These are phyloP conservation scores for Addax nasomaculatus DNA, from an alignment of 2,113 vertebrate species.

Conservation along the genomic window DNA sequence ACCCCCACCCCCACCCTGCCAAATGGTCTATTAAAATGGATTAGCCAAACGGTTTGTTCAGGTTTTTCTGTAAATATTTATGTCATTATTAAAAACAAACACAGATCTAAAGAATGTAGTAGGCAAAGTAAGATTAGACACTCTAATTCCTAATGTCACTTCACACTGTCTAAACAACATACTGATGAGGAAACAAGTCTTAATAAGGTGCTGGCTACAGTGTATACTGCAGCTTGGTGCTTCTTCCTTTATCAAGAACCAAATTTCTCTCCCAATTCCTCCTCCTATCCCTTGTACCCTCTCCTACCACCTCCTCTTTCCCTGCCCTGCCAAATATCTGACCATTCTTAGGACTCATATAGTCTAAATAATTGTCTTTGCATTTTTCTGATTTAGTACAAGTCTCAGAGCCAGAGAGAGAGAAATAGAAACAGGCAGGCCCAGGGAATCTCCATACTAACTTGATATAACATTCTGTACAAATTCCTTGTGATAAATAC, in stretches of 20 bases:
- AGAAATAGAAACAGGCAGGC: neutral
- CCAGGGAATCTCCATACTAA: neutral
- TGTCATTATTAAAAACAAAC: neutral
- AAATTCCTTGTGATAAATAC: neutral
- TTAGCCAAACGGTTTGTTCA: neutral
- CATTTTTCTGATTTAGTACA: neutral
- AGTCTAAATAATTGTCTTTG: slow-evolving; percentile 5
- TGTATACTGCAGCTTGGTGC: neutral
- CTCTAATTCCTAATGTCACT: neutral
- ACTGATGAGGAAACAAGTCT: neutral
- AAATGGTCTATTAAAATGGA: neutral
- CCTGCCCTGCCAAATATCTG: neutral
- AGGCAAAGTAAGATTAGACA: neutral
- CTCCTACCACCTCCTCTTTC: neutral
- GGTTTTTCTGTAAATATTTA: neutral
- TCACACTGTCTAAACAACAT: neutral
- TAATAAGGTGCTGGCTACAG: neutral
- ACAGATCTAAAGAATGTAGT: neutral
- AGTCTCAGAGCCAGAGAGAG: neutral
- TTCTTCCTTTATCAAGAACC: neutral
- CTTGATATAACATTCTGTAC: neutral
- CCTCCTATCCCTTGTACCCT: neutral
- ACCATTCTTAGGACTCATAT: neutral
- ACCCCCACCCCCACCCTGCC: fast-evolving
- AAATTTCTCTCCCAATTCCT: neutral